Conservation (phyloP, 2,888 invertebrate genomes). For the Rutpela maculata region DNA sequence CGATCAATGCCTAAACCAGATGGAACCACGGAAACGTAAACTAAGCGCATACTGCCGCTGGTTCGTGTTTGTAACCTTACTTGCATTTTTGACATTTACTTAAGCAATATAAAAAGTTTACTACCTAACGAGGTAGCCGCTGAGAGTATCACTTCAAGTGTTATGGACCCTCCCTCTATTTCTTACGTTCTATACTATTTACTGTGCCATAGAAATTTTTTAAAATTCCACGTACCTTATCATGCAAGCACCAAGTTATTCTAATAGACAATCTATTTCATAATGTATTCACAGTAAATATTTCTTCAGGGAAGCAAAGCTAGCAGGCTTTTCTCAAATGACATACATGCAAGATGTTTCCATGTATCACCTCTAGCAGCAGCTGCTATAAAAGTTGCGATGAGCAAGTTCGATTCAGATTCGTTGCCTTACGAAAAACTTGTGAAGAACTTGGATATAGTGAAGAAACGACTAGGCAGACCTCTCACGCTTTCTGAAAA, state of each 20-base stretch:
- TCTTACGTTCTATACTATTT: too few relatives aligned
- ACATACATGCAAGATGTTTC: constrained; percentile 89
- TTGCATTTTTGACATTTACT: too few relatives aligned
- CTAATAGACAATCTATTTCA: neutral
- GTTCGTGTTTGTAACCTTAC: too few relatives aligned
- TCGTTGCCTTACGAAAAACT: constrained; percentile 92
- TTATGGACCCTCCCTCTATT: too few relatives aligned
- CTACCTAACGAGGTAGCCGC: too few relatives aligned
- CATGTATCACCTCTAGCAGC: constrained; percentile 86
- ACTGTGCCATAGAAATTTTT: too few relatives aligned
- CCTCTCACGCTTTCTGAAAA: constrained; percentile 98
- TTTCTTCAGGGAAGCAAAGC: constrained; percentile 76
- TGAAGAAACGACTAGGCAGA: constrained; percentile 91
- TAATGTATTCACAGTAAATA: constrained; percentile 36
- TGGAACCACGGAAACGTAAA: too few relatives aligned
- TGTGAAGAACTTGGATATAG: constrained; percentile 83
- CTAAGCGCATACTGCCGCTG: too few relatives aligned
- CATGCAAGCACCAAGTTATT: neutral
- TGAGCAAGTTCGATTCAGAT: constrained; percentile 93
- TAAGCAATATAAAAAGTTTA: too few relatives aligned
- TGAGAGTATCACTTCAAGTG: too few relatives aligned
- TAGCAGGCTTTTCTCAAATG: constrained; percentile 74
- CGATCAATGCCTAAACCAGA: too few relatives aligned
- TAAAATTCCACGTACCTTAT: too few relatives aligned
- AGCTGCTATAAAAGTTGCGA: constrained; percentile 89